Base-by-base conservation (phyloP, 2,888 invertebrate species). In the Ichneumon xanthorius region DNA sequence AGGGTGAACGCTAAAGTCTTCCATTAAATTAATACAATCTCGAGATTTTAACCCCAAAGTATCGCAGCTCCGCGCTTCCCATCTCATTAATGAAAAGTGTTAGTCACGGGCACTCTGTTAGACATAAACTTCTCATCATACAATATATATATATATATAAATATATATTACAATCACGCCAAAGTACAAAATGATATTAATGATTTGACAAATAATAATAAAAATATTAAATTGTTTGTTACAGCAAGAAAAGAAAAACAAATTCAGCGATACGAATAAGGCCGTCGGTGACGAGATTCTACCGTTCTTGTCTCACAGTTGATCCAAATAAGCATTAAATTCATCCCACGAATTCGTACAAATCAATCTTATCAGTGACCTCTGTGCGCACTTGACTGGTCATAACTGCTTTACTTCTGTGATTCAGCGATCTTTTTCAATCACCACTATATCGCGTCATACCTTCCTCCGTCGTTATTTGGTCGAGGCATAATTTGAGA, bases 21-120 rank as follows among this genome's bases (percentile, higher is more conserved):
- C 33, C 53, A 55, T 77, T 67, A 55, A 79, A 70, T 58, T 79
- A 58, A 61, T 79, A 71, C 37, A 79, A 71, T 79, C 78, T 45
- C 78, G 33, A 33, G 70, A 71, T 61, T 61, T 33, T 70, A 50
- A 61, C 50, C 40, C 22, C 30, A 58, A 33, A 61, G 70, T 61
- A 48, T 48, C n/a, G 19, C 33, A n/a, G 70, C 48, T 53, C 30
- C 19, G 3, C 53, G 58, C 22, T 30, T 30, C 30, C 14, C 30
- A 61, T 61, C 68, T 70, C 45, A 70, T 68, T 45, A 79, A 79
- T 61, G 30, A 61, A 30, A 61, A 61, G 61, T 26, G 61, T 61
- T 61, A 30, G 61, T 61, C 26, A 61, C 55, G 61, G 16, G 30
- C 16, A 61, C 30, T 61, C 61, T 14, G 30, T 61, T 16, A 14